Evolutionary conservation across 1,140 invertebrate species (phyloP).

Genomic region (Caenorhabditis inopinata): DNA sequence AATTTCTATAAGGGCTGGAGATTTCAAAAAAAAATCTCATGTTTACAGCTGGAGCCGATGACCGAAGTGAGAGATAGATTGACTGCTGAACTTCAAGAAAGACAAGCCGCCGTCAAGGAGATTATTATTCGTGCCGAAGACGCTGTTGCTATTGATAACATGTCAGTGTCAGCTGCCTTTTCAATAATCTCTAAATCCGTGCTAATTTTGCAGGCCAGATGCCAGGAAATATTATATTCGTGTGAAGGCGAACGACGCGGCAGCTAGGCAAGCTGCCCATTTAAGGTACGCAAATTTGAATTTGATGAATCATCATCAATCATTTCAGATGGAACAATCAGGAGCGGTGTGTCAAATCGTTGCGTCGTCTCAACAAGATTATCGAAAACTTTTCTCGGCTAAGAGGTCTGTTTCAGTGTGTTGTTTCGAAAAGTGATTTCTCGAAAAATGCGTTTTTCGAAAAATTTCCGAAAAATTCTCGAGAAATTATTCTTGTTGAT

Average conservation of each 20-base stretch:
- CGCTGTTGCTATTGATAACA: conserved; percentile 25
- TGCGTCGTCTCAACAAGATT: conserved; percentile 38
- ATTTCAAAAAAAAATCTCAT: too few species aligned
- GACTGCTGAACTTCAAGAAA: conserved; percentile 4
- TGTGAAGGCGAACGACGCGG: conserved; percentile 27
- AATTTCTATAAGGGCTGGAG: too few species aligned
- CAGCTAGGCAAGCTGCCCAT: conserved; percentile 28
- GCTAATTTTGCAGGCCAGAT: background rate
- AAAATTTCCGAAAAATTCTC: too few species aligned
- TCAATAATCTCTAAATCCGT: background rate
- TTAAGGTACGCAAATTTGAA: background rate
- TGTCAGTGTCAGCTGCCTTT: conserved; percentile 22
- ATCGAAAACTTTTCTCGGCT: conserved; percentile 32
- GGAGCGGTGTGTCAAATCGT: conserved; percentile 26
- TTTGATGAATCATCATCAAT: background rate
- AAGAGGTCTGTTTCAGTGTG: conserved; percentile 35
- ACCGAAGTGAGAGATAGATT: conserved; percentile 24
- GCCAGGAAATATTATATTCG: conserved; percentile 42
- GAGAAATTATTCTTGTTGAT: too few species aligned
- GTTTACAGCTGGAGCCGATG: conserved; percentile 35
- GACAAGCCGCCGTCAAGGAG: conserved; percentile 32
- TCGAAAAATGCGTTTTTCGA: too few species aligned
- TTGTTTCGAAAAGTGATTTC: too few species aligned
- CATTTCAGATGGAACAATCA: conserved; percentile 29
- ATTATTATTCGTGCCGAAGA: conserved; percentile 37